Conservation (phyloP, 2,888 invertebrate genomes). For the Aleiodes alternator region DNA sequence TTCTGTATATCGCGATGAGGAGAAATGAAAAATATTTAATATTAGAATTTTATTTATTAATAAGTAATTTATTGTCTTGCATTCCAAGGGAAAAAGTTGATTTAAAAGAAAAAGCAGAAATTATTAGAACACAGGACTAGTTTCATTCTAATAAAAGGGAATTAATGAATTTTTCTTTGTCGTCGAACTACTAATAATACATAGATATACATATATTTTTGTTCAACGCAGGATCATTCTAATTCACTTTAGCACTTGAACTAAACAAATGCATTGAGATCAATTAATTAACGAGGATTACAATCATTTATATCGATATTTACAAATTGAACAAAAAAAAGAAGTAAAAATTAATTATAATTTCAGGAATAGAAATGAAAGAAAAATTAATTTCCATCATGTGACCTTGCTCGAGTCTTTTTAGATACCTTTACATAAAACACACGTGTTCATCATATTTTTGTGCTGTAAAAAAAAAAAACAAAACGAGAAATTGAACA, state of each 20-base stretch:
- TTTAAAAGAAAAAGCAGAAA: not conserved
- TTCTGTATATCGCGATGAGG: conserved; percentile 65
- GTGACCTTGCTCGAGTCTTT: conserved; percentile 33
- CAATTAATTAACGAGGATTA: conserved; percentile 21
- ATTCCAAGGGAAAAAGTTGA: conserved; percentile 66
- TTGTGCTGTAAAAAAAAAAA: conserved; percentile 54
- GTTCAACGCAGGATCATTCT: conserved; percentile 21
- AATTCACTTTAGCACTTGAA: conserved; percentile 17
- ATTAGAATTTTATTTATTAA: conserved; percentile 69
- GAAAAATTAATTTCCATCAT: conserved; percentile 16
- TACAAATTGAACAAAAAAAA: not conserved
- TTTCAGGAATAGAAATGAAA: conserved; percentile 3
- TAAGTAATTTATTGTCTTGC: conserved; percentile 74
- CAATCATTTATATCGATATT: conserved; percentile 13
- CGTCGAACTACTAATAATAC: conserved; percentile 17
- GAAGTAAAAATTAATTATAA: conserved; percentile 6
- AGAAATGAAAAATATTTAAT: conserved; percentile 62
- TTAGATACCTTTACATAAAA: conserved; percentile 33
- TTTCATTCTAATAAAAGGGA: conserved; percentile 1
- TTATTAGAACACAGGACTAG: conserved; percentile 5
- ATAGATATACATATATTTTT: conserved; percentile 24
- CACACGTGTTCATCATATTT: conserved; percentile 67
- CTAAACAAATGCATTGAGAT: not conserved
- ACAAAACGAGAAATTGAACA: conserved; percentile 3
- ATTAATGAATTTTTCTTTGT: not conserved